These are phyloP conservation scores for Pachypeltis micranthus DNA, from an alignment of 1,140 invertebrate species.

Conservation along the genomic window DNA sequence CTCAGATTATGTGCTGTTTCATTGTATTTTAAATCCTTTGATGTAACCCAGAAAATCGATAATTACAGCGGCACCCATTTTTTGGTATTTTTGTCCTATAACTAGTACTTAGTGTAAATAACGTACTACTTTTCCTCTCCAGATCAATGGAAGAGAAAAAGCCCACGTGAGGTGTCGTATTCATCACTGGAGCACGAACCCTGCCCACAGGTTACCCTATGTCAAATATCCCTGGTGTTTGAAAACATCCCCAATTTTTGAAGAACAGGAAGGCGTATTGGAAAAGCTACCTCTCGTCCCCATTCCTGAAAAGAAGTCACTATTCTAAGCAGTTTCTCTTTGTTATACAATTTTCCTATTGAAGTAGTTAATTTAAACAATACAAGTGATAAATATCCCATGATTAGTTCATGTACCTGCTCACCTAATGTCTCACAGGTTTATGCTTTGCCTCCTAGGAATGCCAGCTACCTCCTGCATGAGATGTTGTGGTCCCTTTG, in stretches of 20 bases:
- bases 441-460: no score
- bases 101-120: not conserved
- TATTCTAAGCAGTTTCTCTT: no score
- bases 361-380: no score
- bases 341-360: no score
- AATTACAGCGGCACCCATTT: not conserved
- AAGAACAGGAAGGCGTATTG: constrained; percentile 6
- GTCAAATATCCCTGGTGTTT: constrained; percentile 9
- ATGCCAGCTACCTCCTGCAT: no score
- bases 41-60: no score
- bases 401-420: no score
- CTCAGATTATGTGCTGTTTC: no score
- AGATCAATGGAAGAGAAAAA: constrained; percentile 57
- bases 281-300: constrained; percentile 21
- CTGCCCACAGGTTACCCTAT: constrained; percentile 21
- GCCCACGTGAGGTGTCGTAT: constrained; percentile 54
- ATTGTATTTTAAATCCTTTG: no score
- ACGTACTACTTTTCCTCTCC: constrained; percentile 17
- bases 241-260: constrained; percentile 12
- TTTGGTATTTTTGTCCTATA: not conserved
- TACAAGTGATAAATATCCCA: no score
- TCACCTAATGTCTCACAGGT: no score
- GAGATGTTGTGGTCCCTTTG: no score
- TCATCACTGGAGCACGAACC: constrained; percentile 44
- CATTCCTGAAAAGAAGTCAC: not conserved